phyloP scores from a whole-genome alignment of 2,888 invertebrate species.

The Lysandra bellargus region DNA sequence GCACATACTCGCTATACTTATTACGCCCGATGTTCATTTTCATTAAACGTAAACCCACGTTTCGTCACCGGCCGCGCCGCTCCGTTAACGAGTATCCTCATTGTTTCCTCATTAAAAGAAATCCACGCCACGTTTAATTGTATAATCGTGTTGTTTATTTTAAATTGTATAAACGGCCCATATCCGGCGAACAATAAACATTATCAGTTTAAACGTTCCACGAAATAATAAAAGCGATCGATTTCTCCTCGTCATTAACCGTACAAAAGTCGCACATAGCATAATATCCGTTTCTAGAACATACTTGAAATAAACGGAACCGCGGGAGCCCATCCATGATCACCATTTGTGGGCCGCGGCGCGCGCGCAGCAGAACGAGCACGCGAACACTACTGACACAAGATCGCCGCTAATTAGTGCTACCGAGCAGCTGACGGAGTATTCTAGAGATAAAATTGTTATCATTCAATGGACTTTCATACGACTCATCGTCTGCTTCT shows the following conservation, averaged over 20 bases:
- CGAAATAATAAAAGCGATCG: background rate
- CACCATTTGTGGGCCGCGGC: background rate
- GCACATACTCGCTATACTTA: background rate
- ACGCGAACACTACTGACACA: background rate
- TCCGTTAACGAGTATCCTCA: background rate
- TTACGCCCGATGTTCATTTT: background rate
- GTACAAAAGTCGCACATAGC: background rate
- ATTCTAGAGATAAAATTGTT: background rate
- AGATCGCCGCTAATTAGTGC: background rate
- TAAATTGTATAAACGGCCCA: background rate
- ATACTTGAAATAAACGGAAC: background rate
- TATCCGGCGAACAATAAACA: background rate
- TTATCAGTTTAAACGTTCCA: background rate
- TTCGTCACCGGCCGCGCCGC: background rate
- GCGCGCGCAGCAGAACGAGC: slow-evolving; percentile 4
- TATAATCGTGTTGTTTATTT: background rate
- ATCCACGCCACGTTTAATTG: background rate
- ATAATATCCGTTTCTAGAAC: background rate
- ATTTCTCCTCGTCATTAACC: background rate
- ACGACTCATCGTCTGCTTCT: background rate
- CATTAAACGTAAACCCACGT: background rate
- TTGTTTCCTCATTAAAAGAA: slow-evolving; percentile 13
- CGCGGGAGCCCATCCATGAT: background rate
- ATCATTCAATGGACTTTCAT: background rate
- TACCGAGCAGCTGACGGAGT: background rate